Conservation (phyloP, 2,113 vertebrate species). For the Sarotherodon lohbergeri region DNA sequence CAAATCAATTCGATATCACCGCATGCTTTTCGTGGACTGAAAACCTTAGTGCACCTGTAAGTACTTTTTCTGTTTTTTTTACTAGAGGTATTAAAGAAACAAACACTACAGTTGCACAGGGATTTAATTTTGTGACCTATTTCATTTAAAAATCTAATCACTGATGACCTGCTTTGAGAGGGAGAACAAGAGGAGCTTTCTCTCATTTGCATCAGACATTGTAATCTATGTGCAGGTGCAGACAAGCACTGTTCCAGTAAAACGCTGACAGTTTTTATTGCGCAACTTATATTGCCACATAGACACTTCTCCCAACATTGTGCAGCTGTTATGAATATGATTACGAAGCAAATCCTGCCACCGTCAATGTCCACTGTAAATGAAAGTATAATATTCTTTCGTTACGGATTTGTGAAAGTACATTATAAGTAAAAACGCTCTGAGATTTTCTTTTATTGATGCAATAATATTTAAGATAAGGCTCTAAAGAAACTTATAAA, state of each 20-base stretch:
- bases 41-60: constrained; percentile 96
- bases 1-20: constrained; percentile 92
- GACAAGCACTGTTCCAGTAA: not conserved
- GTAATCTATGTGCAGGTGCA: not conserved
- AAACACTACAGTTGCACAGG: not conserved
- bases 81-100: not conserved
- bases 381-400: not conserved
- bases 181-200: not conserved
- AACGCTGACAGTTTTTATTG: constrained; percentile 14
- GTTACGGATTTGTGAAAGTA: not conserved
- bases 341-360: not conserved
- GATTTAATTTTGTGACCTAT: not conserved
- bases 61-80: constrained; percentile 56
- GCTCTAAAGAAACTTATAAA: not conserved
- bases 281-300: not conserved
- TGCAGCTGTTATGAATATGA: constrained; percentile 16
- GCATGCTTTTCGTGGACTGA: constrained; percentile 91
- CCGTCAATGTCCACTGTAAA: not conserved
- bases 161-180: not conserved
- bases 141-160: not conserved
- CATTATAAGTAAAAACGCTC: not conserved
- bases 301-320: not conserved
- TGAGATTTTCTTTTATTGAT: not conserved
- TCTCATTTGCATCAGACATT: not conserved
- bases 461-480: not conserved